Conservation (phyloP, 2,797 vertebrate species). For the Sebastes cheni region DNA sequence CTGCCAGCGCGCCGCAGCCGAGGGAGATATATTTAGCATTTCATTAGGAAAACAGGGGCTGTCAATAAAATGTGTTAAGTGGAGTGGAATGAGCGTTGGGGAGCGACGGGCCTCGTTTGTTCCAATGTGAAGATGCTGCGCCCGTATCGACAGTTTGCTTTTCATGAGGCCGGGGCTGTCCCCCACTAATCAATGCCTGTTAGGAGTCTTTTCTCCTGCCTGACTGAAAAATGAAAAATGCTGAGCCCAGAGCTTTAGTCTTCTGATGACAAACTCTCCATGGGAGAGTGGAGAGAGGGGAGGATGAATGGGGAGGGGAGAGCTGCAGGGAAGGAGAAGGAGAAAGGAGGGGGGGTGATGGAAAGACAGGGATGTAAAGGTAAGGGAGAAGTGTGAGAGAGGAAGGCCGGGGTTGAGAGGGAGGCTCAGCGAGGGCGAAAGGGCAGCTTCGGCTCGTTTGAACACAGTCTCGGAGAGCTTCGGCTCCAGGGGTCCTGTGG, state of each 20-base stretch:
- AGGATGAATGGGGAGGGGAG: constrained; percentile 17
- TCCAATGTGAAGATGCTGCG: constrained; percentile 80
- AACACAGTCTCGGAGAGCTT: constrained; percentile 62
- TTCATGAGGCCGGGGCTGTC: constrained; percentile 76
- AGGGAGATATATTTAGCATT: constrained; percentile 84
- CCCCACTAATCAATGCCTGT: constrained; percentile 80
- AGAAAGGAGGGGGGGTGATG: not conserved
- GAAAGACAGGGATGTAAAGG: constrained; percentile 58
- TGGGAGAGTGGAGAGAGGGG: constrained; percentile 36
- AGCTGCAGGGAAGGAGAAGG: not conserved
- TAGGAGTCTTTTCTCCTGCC: constrained; percentile 82
- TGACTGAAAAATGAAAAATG: constrained; percentile 81
- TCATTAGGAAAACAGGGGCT: constrained; percentile 84
- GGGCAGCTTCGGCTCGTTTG: constrained; percentile 75
- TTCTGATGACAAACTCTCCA: constrained; percentile 77
- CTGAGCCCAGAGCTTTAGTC: constrained; percentile 76
- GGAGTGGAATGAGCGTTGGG: constrained; percentile 80
- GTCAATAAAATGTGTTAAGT: constrained; percentile 85
- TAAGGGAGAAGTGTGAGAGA: constrained; percentile 77
- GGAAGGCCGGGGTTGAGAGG: constrained; percentile 53
- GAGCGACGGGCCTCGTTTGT: constrained; percentile 81
- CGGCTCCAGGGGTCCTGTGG: constrained; percentile 67
- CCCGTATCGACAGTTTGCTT: constrained; percentile 81
- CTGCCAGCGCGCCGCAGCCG: constrained; percentile 70
- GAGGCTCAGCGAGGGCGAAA: constrained; percentile 58